These are phyloP conservation scores for Aphelenchoides fujianensis DNA, from an alignment of 1,140 invertebrate species.

Conservation along the genomic window DNA sequence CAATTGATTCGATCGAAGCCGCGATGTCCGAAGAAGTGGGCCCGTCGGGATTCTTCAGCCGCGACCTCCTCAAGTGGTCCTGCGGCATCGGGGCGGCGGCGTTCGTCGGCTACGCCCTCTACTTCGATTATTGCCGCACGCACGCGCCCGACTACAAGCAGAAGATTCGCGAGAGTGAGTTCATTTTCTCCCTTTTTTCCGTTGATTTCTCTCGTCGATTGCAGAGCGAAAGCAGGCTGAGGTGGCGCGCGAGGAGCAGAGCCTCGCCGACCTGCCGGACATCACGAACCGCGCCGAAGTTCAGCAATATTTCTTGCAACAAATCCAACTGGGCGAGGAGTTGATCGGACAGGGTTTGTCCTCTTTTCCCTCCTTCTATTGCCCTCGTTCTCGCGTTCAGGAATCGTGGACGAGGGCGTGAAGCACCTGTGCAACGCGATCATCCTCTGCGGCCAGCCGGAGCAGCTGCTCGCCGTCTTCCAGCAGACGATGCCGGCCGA, in stretches of 20 bases:
- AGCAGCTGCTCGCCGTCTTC: slow-evolving; percentile 64
- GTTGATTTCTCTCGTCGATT: not conserved
- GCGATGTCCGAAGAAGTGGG: not conserved
- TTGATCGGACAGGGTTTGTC: slow-evolving; percentile 22
- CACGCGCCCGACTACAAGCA: slow-evolving; percentile 90
- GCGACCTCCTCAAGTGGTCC: not conserved
- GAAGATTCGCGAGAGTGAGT: slow-evolving; percentile 86
- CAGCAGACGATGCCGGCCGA: slow-evolving; percentile 44
- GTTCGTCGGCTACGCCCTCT: slow-evolving; percentile 91
- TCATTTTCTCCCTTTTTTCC: slow-evolving; percentile 1
- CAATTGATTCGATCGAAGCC: not conserved
- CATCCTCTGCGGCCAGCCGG: slow-evolving; percentile 64
- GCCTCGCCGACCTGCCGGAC: slow-evolving; percentile 69
- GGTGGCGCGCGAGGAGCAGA: not conserved
- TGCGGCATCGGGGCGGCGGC: slow-evolving; percentile 77
- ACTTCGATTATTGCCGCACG: slow-evolving; percentile 88
- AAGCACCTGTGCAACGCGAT: slow-evolving; percentile 65
- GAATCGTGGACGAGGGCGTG: slow-evolving; percentile 61
- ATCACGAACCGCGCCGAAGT: slow-evolving; percentile 84
- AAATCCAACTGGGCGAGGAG: slow-evolving; percentile 80
- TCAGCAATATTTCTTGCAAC: slow-evolving; percentile 83
- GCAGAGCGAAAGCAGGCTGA: slow-evolving; percentile 16
- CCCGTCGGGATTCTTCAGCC: not conserved
- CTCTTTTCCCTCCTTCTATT: not conserved
- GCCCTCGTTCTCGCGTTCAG: slow-evolving; percentile 19